Evolutionary conservation across 2,888 invertebrate species (phyloP), one percentile per base, ranked within the genome.

Genomic region (Notocelia uddmanniana): DNA sequence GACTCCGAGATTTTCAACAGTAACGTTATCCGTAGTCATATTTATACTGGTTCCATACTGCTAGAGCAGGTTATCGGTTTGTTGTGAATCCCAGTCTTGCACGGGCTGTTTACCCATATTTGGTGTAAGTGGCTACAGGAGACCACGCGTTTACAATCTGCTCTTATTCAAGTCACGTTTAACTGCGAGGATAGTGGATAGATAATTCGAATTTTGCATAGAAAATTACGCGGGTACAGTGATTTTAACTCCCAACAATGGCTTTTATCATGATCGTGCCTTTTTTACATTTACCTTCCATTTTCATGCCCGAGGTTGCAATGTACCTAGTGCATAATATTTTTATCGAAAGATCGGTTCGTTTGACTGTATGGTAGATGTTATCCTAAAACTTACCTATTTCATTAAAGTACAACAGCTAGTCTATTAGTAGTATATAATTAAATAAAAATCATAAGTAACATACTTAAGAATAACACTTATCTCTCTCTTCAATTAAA

Each of bases 61-160:
- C n/a, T n/a, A 6, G 6, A n/a, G 45, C 6, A 6, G 41, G 41
- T 6, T 45, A n/a, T 15, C 41, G 45, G n/a, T 31, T 6, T 45
- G 8, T 45, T 45, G 45, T 45, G 45, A 45, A 45, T 45, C 0
- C 8, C 45, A n/a, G 5, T n/a, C n/a, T n/a, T 45, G n/a, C 59
- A 58, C 64, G 68, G 54, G 66, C 45, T 74, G 73, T 77, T 76
- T 74, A 73, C 72, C 68, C 75, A 75, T 74, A 76, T 75, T 76
- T 74, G 66, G 73, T 74, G 73, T 74, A 68, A 74, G 73, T 71
- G 71, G 73, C 69, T 66, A 73, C 66, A 70, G 66, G 70, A 74
- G 70, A 77, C 76, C 45, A n/a, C 45, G 76, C 75, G 76, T 77
- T 78, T 78, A 67, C 48, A 50, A 41, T 72, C 19, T 62, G 70